Conservation (phyloP, 2,797 vertebrate genomes). For the Ataeniobius toweri region DNA sequence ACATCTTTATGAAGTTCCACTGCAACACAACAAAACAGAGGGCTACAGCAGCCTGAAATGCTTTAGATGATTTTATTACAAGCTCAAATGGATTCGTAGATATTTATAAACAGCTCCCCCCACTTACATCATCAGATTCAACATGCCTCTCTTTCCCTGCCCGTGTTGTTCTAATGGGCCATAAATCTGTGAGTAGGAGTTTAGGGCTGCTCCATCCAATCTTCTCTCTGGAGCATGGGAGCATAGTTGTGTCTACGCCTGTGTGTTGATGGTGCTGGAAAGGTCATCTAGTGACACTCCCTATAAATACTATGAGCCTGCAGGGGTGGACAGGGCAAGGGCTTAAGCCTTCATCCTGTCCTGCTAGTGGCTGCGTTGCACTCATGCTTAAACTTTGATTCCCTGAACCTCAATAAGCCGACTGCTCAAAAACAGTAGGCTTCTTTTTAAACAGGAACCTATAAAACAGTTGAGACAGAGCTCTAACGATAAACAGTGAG, state of each 20-base stretch:
- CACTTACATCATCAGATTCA: conserved; percentile 40
- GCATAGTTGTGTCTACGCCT: conserved; percentile 46
- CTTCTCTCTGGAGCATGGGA: conserved; percentile 39
- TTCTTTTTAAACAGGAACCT: conserved; percentile 35
- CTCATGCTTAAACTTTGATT: conserved; percentile 54
- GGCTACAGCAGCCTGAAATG: conserved; percentile 34
- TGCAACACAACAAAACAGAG: conserved; percentile 52
- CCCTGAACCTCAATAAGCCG: conserved; percentile 48
- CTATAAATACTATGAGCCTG: conserved; percentile 68
- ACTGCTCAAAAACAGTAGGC: conserved; percentile 37
- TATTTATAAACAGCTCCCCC: conserved; percentile 69
- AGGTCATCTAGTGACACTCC: conserved; percentile 56
- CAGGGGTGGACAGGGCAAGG: conserved; percentile 42
- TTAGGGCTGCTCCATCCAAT: conserved; percentile 54
- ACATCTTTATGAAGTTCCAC: conserved; percentile 47
- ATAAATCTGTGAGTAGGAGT: conserved; percentile 68
- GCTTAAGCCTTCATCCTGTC: conserved; percentile 18
- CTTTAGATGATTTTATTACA: conserved; percentile 55
- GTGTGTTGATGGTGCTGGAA: conserved; percentile 45
- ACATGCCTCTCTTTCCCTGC: conserved; percentile 42
- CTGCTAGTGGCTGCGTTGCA: conserved; percentile 40
- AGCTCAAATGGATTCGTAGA: conserved; percentile 67
- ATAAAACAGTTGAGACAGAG: conserved; percentile 17
- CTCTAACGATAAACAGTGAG: conserved; percentile 33
- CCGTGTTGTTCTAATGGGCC: conserved; percentile 53